Conservation (phyloP, 2,113 vertebrate species). For the Pseudorasbora parva region DNA sequence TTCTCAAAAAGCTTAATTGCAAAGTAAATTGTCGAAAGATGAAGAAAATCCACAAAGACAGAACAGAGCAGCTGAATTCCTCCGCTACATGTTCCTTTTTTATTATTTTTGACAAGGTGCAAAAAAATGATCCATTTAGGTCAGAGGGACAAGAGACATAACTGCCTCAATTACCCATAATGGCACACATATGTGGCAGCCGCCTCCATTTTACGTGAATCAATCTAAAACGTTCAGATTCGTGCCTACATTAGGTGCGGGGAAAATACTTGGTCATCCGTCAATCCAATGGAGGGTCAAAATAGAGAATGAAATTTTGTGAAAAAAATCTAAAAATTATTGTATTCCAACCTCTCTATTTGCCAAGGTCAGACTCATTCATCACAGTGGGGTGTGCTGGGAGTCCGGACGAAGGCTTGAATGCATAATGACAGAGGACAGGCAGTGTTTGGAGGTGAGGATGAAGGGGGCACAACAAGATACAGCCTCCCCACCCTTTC, state of each 20-base stretch:
- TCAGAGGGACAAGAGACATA: conserved; percentile 75
- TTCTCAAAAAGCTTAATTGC: conserved; percentile 52
- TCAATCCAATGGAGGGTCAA: conserved; percentile 50
- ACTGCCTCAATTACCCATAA: conserved; percentile 77
- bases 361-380: conserved; percentile 77
- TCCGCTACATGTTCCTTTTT: conserved; percentile 64
- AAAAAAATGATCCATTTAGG: conserved; percentile 71
- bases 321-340: conserved; percentile 61
- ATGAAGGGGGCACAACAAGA: conserved; percentile 66
- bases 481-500: conserved; percentile 64
- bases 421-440: conserved; percentile 72
- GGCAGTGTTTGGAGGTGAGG: conserved; percentile 61
- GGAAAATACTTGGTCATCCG: conserved; percentile 37
- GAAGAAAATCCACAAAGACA: conserved; percentile 33
- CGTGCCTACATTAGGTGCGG: conserved; percentile 60
- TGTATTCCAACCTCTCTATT: conserved; percentile 71
- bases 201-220: conserved; percentile 64
- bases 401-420: conserved; percentile 71
- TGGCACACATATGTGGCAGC: conserved; percentile 71
- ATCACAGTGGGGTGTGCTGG: conserved; percentile 67
- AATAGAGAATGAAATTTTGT: conserved; percentile 66
- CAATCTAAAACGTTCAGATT: conserved; percentile 67
- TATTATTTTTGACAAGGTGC: conserved; percentile 75
- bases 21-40: conserved; percentile 62
- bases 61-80: conserved; percentile 45